Evolutionary conservation across 2,888 invertebrate genomes (phyloP), one percentile per base, ranked within the genome.

Genomic region (Leptura quadrifasciata): DNA sequence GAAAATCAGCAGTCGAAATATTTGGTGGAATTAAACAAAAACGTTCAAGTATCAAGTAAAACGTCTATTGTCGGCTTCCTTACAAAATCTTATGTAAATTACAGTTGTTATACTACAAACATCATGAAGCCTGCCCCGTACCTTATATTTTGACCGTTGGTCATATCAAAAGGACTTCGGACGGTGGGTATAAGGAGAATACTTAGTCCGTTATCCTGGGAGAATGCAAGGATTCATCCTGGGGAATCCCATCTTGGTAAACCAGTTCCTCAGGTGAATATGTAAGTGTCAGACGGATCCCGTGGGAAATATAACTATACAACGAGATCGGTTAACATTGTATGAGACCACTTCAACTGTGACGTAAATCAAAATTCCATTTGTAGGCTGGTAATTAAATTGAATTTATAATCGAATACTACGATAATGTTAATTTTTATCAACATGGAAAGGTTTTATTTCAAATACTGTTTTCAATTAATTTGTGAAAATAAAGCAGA

Each of bases 231-330:
- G 78, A 69, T 76, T 64, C 68, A 73, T 79, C 78, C 75, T 76
- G 60, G 52, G 76, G 78, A 76, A 75, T 52, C 24, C 72, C 78
- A 76, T 76, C 78, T 76, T 75, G 78, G 76, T 70, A 58, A 79
- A 79, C 78, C 76, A 64, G 78, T 79, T 79, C 68, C 76, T 77
- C 79, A 77, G 79, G 77, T 79, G 74, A 74, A 74, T 65, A 47
- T 58, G 60, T 73, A 57, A 21, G 73, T 67, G 54, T 63, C 72
- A 52, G 17, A 24, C 3, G 21, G 55, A 24, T 35, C 79, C 57
- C 76, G 55, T 76, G 79, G 79, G 79, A 79, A 79, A 79, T 79
- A 75, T 79, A 75, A 76, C 79, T 72, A 74, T 72, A 68, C 79
- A 73, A 31, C 69, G 58, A 58, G 63, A 24, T 27, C 39, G 57